Conservation (phyloP, 2,797 vertebrate species). For the Psittacula echo region DNA sequence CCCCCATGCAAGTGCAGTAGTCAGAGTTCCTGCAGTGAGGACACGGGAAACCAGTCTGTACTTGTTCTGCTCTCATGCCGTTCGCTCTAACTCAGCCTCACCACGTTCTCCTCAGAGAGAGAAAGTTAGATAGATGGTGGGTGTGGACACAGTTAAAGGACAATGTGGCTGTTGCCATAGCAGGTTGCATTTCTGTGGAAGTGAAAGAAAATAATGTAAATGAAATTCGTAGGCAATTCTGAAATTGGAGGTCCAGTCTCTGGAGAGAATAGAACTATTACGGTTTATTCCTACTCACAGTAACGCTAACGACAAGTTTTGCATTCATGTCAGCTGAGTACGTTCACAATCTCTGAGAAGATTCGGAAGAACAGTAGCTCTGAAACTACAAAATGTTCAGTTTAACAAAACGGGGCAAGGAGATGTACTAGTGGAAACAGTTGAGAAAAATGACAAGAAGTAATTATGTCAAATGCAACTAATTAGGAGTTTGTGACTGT, state of each 20-base stretch:
- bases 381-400: background rate
- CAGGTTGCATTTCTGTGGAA: background rate
- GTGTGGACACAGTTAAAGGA: background rate
- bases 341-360: background rate
- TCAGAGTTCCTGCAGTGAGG: background rate
- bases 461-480: background rate
- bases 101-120: background rate
- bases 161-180: background rate
- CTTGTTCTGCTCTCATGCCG: fast-evolving
- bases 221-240: background rate
- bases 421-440: background rate
- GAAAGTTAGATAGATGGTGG: background rate
- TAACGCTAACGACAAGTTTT: background rate
- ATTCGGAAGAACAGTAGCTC: background rate
- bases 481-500: background rate
- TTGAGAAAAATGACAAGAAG: background rate
- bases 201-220: background rate
- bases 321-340: background rate
- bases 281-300: background rate
- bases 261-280: background rate
- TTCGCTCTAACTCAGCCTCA: background rate
- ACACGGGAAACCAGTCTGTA: fast-evolving
- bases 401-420: background rate
- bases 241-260: background rate
- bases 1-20: fast-evolving